These are phyloP conservation scores for Helicoverpa assulta DNA, from an alignment of 2,888 invertebrate genomes.

Conservation along the genomic window DNA sequence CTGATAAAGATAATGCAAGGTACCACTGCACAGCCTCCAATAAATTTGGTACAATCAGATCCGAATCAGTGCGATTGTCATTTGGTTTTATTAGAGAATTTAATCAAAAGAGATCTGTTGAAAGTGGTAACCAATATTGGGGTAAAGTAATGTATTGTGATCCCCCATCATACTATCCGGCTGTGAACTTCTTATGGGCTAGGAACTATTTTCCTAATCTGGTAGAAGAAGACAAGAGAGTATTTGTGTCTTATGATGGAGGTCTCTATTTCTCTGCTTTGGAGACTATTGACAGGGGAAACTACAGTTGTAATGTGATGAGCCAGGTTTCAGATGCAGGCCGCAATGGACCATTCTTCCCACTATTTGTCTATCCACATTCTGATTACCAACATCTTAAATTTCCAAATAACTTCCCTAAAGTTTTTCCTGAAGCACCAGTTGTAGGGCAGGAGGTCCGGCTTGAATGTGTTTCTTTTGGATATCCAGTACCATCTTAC, in stretches of 20 bases:
- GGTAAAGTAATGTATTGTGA: constrained; percentile 98
- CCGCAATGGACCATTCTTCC: constrained; percentile 97
- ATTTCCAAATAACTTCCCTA: constrained; percentile 98
- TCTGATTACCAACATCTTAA: constrained; percentile 97
- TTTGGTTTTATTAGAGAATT: constrained; percentile 98
- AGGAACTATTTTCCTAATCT: constrained; percentile 97
- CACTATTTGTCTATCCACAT: constrained; percentile 94
- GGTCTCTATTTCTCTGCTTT: constrained; percentile 98
- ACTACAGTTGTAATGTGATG: constrained; percentile 97
- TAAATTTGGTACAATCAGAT: constrained; percentile 96
- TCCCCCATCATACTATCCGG: constrained; percentile 97
- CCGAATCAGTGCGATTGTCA: constrained; percentile 96
- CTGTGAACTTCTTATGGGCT: constrained; percentile 97
- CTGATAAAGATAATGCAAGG: constrained; percentile 94
- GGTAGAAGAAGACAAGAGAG: constrained; percentile 97
- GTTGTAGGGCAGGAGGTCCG: constrained; percentile 96
- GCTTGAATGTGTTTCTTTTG: constrained; percentile 98
- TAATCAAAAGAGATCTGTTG: constrained; percentile 95
- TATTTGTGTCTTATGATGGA: constrained; percentile 98
- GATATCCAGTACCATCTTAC: constrained; percentile 98
- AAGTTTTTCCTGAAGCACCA: constrained; percentile 98
- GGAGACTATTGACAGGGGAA: constrained; percentile 96
- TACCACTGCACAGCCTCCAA: constrained; percentile 98
- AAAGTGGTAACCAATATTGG: constrained; percentile 97
- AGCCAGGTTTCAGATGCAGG: constrained; percentile 96